A percentile compares a stretch with the other conserved stretches of the same genome.
phyloP scores from a whole-genome alignment of 2,888 invertebrate genomes.

The Eledona agricola region DNA sequence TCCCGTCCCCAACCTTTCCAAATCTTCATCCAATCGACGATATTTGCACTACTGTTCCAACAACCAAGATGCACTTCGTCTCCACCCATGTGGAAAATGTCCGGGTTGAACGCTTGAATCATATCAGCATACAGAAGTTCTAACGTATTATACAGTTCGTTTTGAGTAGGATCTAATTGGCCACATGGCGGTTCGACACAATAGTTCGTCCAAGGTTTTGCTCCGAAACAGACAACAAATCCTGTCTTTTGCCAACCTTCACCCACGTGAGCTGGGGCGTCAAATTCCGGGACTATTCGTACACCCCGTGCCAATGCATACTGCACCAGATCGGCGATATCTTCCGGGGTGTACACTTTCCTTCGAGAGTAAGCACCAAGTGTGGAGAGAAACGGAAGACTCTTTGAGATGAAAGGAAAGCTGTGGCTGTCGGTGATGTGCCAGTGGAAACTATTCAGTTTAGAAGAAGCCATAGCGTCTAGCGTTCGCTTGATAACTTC shows the following conservation, averaged over 20 bases:
- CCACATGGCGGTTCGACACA: constrained; percentile 89
- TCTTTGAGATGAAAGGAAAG: constrained; percentile 84
- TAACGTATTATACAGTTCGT: constrained; percentile 73
- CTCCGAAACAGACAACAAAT: constrained; percentile 74
- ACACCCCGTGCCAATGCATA: constrained; percentile 70
- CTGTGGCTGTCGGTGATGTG: constrained; percentile 94
- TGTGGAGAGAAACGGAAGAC: constrained; percentile 75
- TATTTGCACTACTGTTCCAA: constrained; percentile 77
- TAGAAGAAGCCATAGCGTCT: constrained; percentile 90
- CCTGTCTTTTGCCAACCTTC: constrained; percentile 83
- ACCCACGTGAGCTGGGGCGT: constrained; percentile 90
- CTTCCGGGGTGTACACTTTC: constrained; percentile 70
- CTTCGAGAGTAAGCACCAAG: constrained; percentile 82
- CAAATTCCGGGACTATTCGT: constrained; percentile 89
- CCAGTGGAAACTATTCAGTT: constrained; percentile 95
- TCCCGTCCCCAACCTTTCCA: constrained; percentile 68
- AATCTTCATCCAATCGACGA: constrained; percentile 73
- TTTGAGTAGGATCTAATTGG: constrained; percentile 79
- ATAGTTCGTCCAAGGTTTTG: constrained; percentile 76
- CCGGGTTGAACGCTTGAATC: constrained; percentile 74
- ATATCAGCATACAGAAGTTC: constrained; percentile 78
- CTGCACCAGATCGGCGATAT: constrained; percentile 68
- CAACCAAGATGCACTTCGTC: constrained; percentile 78
- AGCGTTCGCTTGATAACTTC: constrained; percentile 78
- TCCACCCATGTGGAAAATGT: constrained; percentile 89